Base-by-base conservation (phyloP, 1,140 invertebrate genomes). In the Drosophila sproati region DNA sequence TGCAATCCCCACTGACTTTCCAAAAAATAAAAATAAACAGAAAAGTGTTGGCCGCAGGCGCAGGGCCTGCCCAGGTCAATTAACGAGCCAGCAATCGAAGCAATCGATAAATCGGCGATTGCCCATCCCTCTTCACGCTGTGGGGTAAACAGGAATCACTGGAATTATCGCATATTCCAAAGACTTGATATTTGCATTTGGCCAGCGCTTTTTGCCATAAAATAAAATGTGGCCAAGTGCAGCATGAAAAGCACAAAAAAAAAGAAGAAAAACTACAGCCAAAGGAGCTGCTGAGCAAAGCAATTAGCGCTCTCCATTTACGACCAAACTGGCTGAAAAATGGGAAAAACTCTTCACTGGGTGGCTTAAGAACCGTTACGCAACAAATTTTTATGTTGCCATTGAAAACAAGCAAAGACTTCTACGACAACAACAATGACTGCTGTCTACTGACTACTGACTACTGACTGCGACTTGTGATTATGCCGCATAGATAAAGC, bases 271-370 rank as follows among this genome's bases (percentile, higher is more conserved):
- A 55, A 41, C 31, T 12, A 32, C 39, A 54, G 12, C 60, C 54
- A 52, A 41, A 60, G 28, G 29, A 43, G 32, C 28, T 48, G 34
- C 52, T 52, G 20, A 72, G 61, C 59, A 63, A 77, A 75, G 76
- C 76, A 78, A 78, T 78, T 78, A 78, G 72, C 55, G 54, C 59
- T 70, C 47, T 48, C 75, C 75, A 77, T 77, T 74, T 69, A 77
- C 74, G 75, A 72, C 45, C 55, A 34, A 60, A 57, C 56, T 73
- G 67, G 55, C 52, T 50, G 47, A 28, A 45, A 56, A 48, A 61
- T 52, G 52, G 69, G 61, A 76, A 76, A 76, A 57, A 28, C 39
- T 45, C 39, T 35, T 32, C 43, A 48, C 51, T 69, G 71, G 71
- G 71, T 73, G 71, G 72, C 66, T 74, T 32, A 62, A 74, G 66